Base-by-base conservation (phyloP, 2,888 invertebrate species). In the Schizotus pectinicornis region DNA sequence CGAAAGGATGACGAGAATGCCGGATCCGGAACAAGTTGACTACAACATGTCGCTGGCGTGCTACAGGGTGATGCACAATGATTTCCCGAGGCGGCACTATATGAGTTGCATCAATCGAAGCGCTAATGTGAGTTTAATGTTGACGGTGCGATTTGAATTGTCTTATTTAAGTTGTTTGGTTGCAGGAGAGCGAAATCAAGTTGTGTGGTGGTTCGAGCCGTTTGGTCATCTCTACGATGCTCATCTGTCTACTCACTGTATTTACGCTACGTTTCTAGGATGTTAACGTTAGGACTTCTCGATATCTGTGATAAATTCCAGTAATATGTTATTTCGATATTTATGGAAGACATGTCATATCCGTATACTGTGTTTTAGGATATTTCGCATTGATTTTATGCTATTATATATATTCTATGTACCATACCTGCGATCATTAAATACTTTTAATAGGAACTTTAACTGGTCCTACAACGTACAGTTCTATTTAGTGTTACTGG, bases 21-120 rank as follows among this genome's bases (percentile, higher is more conserved):
- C 77, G 0, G 73, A 73, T 37, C 77, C 77, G 1, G 60, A 65
- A 7, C 70, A 79, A 41, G 69, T 77, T 1, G 76, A 79, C n/a
- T 77, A 78, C 45, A 85, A 84, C 62, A 81, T 80, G 56, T 80
- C 81, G 62, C 76, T 82, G 39, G 64, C 74, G 3, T 78, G 78
- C 51, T 79, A 73, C 56, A 69, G 74, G 55, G 77, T 74, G 2
- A 58, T 69, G 42, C 68, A 74, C 50, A 77, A 86, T 65, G 84
- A 86, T 36, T 80, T 89, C 61, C 84, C 85, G 42, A 83, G 92
- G 59, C 83, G 86, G 65, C 86, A 87, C 65, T 91, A 92, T 9
- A 82, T 82, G 61, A 90, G 89, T 49, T 92, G 92, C 75, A 91
- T 92, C 62, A 88, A 88, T 62, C 85, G 85, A 67, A 91, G 91